Evolutionary conservation across 2,888 invertebrate genomes (phyloP).

Genomic region (Hyposoter dolosus): DNA sequence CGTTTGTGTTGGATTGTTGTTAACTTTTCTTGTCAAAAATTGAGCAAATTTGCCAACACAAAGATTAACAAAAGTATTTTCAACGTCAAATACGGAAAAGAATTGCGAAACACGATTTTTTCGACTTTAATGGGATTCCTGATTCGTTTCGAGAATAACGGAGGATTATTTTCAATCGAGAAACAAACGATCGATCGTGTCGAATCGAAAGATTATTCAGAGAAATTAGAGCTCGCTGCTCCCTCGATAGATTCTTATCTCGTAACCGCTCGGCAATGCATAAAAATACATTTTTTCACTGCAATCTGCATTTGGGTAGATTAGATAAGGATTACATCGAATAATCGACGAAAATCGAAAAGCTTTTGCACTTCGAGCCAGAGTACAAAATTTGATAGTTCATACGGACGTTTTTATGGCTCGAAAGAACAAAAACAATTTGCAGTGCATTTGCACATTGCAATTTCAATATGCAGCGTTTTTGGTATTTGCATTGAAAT

Average conservation of each 20-base stretch:
- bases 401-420: too few relatives aligned
- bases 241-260: conserved; percentile 5
- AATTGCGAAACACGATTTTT: neutral
- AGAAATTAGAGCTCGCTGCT: neutral
- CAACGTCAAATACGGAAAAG: neutral
- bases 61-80: neutral
- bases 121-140: neutral
- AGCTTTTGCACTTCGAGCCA: neutral
- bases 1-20: neutral
- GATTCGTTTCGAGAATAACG: neutral
- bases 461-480: too few relatives aligned
- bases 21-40: neutral
- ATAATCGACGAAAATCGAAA: neutral
- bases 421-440: too few relatives aligned
- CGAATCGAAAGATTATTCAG: neutral
- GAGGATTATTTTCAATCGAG: conserved; percentile 7
- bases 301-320: neutral
- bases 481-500: too few relatives aligned
- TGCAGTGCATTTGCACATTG: too few relatives aligned
- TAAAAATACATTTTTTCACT: neutral
- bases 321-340: neutral
- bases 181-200: conserved; percentile 17
- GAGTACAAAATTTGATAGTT: neutral
- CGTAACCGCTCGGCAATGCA: neutral
- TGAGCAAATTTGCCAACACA: neutral